Base-by-base conservation (phyloP, 1,140 invertebrate genomes). In the Solen grandis region DNA sequence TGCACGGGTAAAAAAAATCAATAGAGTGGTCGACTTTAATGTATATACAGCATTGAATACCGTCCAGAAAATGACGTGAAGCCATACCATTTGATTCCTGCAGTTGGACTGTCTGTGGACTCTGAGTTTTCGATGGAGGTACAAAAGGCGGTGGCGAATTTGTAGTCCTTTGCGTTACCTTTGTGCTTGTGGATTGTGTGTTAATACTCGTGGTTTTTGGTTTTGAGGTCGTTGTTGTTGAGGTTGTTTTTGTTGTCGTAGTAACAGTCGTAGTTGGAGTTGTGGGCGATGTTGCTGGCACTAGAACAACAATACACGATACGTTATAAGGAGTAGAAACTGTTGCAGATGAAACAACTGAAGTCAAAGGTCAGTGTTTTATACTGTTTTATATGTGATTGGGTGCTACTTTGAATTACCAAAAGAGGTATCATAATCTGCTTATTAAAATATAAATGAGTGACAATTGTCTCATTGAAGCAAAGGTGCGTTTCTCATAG, bases 221-320 rank as follows among this genome's bases (percentile, higher is more conserved):
- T 33, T 41, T 8, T 19, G 27, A 10, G 0, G 72, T 41, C 22
- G 73, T 31, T 52, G 73, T 27, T 54, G 60, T 16, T 14, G 31
- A 4, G 22, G 54, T 59, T 22, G 70, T 14, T 8, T 54, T 65
- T 29, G 75, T 27, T 31, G 52, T 31, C 31, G 74, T 76, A 31
- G 59, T 55, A 33, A 50, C 8, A 0, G 75, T 78, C 19, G 74
- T 52, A 25, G 52, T 54, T 66, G 74, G 66, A 19, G 63, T 25
- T 46, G 52, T 63, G 4, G 75, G 50, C 8, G 65, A 27, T 29
- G 75, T 78, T 27, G 75, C 54, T 2, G 75, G 75, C 16, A 76
- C 74, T 76, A 16, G 36, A 60, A 38, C n/a, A 46, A 41, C 31
- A n/a, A 27, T n/a, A 73, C 3, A n/a, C 16, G 16, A 52, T 27